A percentile compares a stretch with the other conserved stretches of the same genome.
phyloP scores from a whole-genome alignment of 2,113 vertebrate genomes.

The Poeciliopsis retropinna region DNA sequence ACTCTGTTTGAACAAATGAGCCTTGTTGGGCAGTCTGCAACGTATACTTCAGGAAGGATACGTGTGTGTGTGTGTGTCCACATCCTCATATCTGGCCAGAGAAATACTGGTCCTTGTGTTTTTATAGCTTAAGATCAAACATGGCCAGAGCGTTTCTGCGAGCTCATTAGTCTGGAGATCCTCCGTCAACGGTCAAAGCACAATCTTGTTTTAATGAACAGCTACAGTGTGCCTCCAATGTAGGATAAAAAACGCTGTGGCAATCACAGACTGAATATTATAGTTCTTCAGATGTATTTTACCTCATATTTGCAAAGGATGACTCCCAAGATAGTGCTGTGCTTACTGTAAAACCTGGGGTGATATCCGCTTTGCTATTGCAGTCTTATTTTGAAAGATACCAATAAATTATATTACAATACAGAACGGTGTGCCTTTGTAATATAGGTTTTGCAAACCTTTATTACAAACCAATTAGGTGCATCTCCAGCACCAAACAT shows the following conservation, averaged over 20 bases:
- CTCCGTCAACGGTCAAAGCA: constrained; percentile 50
- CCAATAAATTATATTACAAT: not conserved
- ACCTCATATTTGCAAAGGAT: constrained; percentile 5
- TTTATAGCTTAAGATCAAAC: constrained; percentile 66
- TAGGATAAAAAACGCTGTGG: constrained; percentile 14
- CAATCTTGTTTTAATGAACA: constrained; percentile 62
- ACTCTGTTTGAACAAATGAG: constrained; percentile 67
- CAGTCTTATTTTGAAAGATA: constrained; percentile 1
- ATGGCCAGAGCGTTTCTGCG: constrained; percentile 44
- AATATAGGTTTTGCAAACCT: constrained; percentile 2
- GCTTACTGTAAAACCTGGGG: not conserved
- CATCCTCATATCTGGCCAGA: constrained; percentile 59
- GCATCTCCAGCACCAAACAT: not conserved
- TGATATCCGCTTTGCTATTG: not conserved
- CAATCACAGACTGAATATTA: not conserved
- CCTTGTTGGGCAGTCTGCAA: constrained; percentile 27
- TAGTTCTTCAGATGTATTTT: not conserved
- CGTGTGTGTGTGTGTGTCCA: constrained; percentile 18
- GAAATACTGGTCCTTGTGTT: constrained; percentile 49
- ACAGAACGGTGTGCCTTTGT: not conserved
- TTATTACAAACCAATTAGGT: not conserved
- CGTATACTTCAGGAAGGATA: constrained; percentile 36
- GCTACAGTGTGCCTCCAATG: constrained; percentile 15
- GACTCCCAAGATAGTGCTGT: not conserved
- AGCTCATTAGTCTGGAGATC: constrained; percentile 66